Evolutionary conservation across 2,888 invertebrate genomes (phyloP).

Genomic region (Conistra vaccinii): DNA sequence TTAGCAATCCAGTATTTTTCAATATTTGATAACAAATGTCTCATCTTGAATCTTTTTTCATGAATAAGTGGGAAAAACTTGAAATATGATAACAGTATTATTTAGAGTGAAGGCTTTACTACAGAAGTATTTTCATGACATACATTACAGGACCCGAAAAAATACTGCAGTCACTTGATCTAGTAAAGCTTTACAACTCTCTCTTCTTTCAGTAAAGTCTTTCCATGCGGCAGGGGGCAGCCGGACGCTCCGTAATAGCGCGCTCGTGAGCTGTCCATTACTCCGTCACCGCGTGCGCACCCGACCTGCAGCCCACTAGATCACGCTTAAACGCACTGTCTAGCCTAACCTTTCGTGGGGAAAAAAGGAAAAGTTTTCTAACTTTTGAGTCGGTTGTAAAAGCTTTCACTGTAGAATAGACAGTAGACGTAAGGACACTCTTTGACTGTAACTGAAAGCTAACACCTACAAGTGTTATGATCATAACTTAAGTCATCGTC

Average conservation of each 20-base stretch:
- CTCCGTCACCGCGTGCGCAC: slow-evolving; percentile 78
- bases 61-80: background rate
- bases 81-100: background rate
- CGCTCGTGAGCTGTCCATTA: slow-evolving; percentile 83
- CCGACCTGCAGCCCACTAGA: slow-evolving; percentile 72
- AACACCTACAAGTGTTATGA: no score
- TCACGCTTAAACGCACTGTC: slow-evolving; percentile 65
- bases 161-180: background rate
- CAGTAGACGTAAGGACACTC: background rate
- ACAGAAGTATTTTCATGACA: background rate
- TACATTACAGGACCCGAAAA: no score
- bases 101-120: background rate
- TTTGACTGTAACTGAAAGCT: background rate
- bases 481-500: no score
- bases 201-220: slow-evolving; percentile 1
- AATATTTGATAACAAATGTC: background rate
- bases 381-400: background rate
- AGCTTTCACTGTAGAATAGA: background rate
- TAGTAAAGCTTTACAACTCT: background rate
- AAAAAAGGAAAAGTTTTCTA: background rate
- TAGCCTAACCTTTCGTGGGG: slow-evolving; percentile 36
- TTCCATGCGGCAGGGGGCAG: slow-evolving; percentile 60
- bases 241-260: slow-evolving; percentile 73
- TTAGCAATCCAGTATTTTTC: background rate
- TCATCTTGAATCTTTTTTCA: background rate